A percentile compares a stretch with the other conserved stretches of the same genome.
phyloP scores from a whole-genome alignment of 2,797 vertebrate genomes.

The Geotrypetes seraphini region DNA sequence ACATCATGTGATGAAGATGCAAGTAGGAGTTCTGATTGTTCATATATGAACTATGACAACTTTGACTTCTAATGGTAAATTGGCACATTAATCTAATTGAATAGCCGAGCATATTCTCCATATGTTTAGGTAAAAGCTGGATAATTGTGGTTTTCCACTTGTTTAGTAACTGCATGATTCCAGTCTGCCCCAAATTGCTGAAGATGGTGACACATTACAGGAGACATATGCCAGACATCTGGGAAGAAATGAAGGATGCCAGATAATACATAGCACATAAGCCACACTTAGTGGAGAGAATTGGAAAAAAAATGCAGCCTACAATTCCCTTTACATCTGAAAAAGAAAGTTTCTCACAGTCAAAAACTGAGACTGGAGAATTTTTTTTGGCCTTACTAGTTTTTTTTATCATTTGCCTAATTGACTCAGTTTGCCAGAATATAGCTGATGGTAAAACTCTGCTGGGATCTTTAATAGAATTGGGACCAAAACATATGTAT shows the following conservation, averaged over 20 bases:
- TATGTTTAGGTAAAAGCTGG: constrained; percentile 26
- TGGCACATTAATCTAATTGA: no score
- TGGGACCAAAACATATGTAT: no score
- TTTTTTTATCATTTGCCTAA: no score
- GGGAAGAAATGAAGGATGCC: constrained; percentile 18
- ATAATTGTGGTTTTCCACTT: constrained; percentile 20
- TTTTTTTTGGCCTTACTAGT: no score
- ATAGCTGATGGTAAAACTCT: no score
- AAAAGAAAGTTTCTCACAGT: constrained; percentile 21
- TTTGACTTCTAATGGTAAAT: no score
- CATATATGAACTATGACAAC: no score
- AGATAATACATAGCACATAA: constrained; percentile 12
- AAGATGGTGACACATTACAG: not conserved
- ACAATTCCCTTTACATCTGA: constrained; percentile 9
- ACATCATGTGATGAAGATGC: no score
- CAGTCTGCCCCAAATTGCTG: not conserved
- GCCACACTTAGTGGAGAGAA: constrained; percentile 20
- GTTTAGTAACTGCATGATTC: constrained; percentile 21
- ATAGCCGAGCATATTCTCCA: constrained; percentile 25
- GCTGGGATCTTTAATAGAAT: no score
- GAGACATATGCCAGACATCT: constrained; percentile 32
- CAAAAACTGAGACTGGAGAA: no score
- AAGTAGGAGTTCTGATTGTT: no score
- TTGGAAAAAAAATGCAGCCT: constrained; percentile 11
- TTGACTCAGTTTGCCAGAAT: no score